Base-by-base conservation (phyloP, 1,140 invertebrate species). In the Mizuhopecten yessoensis region DNA sequence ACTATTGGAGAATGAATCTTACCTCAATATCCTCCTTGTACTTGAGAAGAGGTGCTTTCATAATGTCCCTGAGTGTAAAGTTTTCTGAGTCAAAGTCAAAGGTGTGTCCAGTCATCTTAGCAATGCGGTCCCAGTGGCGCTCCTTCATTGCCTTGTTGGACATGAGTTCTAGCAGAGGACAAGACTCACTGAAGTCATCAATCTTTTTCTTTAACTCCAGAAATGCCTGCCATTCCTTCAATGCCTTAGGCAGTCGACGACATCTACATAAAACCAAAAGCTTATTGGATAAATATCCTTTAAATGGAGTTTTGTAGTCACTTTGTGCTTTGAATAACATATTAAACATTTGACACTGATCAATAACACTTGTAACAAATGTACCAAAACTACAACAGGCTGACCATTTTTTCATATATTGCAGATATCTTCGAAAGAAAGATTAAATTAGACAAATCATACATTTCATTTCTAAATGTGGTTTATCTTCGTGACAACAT, bases 201-300 rank as follows among this genome's bases (percentile, higher is more conserved):
- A 99, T 99, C 0, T 98, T 99, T 94, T 99, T 98, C 96, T 99
- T 99, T 39, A 99, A 96, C 0, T 99, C 98, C 94, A 98, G 98
- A 96, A 99, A 99, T 0, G 99, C 99, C 9, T 99, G 99, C 99
- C 99, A 99, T 96, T 99, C 99, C 97, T 99, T 99, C 9, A 99
- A 96, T 0, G 98, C 99, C 96, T 99, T 99, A 0, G 99, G 99
- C 34, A 99, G 97, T 96, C 99, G 99, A 33, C 94, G 92, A 91
- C 96, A 96, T 93, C 96, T 96, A 34, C 17, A 89, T 57, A 34
- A 90, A 86, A 87, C 42, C 89, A 39, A 89, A 45, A 87, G 33
- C 23, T n/a, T 20, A 75, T 75, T 39, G 36, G 13, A 39, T 39
- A 5, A 29, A 75, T 45, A 45, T 13, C 42, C 42, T 45, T 45